Percentiles rank a stretch among this genome's conserved stretches.
phyloP scores from a whole-genome alignment of 2,797 vertebrate species.

The Myotis pilosus region DNA sequence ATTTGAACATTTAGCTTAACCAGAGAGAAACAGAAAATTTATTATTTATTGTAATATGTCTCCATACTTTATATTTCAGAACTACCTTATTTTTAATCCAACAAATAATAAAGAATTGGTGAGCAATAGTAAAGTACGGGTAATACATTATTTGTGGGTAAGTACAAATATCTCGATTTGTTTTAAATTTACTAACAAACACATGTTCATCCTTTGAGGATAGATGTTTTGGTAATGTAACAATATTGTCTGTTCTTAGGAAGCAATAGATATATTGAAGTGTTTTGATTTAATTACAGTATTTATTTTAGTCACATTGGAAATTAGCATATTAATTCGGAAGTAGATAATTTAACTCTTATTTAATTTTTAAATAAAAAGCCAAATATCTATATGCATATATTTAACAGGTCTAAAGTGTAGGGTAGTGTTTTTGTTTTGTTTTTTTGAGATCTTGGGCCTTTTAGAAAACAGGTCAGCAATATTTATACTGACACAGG shows the following conservation, averaged over 20 bases:
- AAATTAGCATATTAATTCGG: conserved; percentile 47
- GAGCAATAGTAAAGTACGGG: conserved; percentile 89
- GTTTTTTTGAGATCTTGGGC: neutral
- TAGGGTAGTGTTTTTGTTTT: neutral
- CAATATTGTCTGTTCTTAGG: neutral
- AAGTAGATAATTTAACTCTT: conserved; percentile 42
- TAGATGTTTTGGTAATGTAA: neutral
- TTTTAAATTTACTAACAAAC: neutral
- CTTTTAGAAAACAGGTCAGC: neutral
- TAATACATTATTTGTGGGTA: conserved; percentile 90
- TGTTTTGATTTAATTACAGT: conserved; percentile 49
- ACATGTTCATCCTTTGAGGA: no score
- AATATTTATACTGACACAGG: neutral
- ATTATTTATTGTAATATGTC: neutral
- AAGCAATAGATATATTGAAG: neutral
- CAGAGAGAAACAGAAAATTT: neutral
- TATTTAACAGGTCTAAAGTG: conserved; percentile 18
- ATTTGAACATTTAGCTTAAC: neutral
- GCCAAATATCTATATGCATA: conserved; percentile 25
- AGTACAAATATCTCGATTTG: conserved; percentile 69
- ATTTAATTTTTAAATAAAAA: conserved; percentile 26
- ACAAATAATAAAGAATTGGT: conserved; percentile 88
- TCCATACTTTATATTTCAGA: conserved; percentile 82
- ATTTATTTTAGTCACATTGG: conserved; percentile 18
- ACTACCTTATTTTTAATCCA: conserved; percentile 89